Evolutionary conservation across 2,113 vertebrate genomes (phyloP), one percentile per base, ranked within the genome.

Genomic region (Catagonus wagneri): DNA sequence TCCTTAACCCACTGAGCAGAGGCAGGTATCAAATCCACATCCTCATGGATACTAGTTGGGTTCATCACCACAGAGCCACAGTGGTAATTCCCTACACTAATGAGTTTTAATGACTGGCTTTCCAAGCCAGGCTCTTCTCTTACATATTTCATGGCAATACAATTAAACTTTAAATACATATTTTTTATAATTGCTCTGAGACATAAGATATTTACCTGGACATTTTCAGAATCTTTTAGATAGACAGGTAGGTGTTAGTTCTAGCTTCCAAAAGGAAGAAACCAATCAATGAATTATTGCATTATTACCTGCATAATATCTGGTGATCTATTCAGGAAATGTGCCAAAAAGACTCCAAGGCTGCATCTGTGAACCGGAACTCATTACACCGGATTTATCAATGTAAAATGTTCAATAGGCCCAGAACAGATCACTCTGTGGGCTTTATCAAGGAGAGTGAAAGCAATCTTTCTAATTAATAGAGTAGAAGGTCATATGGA

Each of bases 371-470:
- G 69, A 94, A 54, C 50, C 10, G 19, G 52, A 96, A 74, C 34
- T 58, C 44, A 65, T 88, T 88, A 83, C 1, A 23, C 5, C 20
- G 87, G 36, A 61, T 79, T 83, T 93, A 83, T 63, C 58, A 71
- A n/a, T 20, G 25, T 74, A 83, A 68, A 68, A 83, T 39, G 17
- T 83, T 84, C 29, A 39, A 2, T 61, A 10, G 25, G 39, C 56
- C 27, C 25, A 87, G 63, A 83, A 63, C 13, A 79, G 39, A 86
- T 9, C 13, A 74, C 7, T 25, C 11, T 8, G n/a, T 72, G 56
- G 89, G 20, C 32, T 86, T 90, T 90, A 69, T 68, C 50, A 84
- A 79, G n/a, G 94, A 86, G 23, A 75, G 23, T 65, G 54, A 78
- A 94, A 20, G 11, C 12, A 56, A 14, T 10, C 29, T 85, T 78